phyloP scores from a whole-genome alignment of 2,888 invertebrate genomes.

The Catocala fraxini region DNA sequence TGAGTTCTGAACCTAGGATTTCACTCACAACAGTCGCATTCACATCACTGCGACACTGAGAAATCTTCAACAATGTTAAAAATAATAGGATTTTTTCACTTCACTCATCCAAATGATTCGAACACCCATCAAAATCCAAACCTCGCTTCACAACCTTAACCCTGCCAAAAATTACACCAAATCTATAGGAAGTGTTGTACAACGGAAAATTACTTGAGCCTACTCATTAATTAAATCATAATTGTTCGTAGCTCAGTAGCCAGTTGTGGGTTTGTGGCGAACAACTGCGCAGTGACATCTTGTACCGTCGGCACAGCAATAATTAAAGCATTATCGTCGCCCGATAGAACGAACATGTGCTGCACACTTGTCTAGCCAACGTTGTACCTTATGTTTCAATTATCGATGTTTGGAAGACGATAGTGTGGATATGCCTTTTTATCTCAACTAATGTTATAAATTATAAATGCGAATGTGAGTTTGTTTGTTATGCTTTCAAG shows the following conservation, averaged over 20 bases:
- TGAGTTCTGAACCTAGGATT: no score
- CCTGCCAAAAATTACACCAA: no score
- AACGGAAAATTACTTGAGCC: background rate
- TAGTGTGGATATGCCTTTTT: conserved; percentile 35
- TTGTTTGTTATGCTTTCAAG: no score
- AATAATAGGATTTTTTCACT: no score
- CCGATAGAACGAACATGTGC: conserved; percentile 50
- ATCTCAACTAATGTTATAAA: background rate
- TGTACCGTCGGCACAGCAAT: conserved; percentile 31
- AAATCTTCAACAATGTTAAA: no score
- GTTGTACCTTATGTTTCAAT: conserved; percentile 59
- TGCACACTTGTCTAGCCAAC: conserved; percentile 56
- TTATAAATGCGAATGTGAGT: no score
- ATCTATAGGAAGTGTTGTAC: no score
- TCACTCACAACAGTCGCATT: no score
- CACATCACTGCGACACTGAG: no score
- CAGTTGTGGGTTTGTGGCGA: conserved; percentile 1
- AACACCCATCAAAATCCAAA: no score
- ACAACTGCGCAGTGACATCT: conserved; percentile 10
- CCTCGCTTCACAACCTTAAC: no score
- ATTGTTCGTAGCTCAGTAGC: background rate
- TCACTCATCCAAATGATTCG: no score
- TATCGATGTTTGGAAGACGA: conserved; percentile 42
- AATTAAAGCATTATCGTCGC: conserved; percentile 45
- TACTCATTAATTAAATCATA: background rate